Base-by-base conservation (phyloP, 2,888 invertebrate genomes). In the Dichetophora obliterata region DNA sequence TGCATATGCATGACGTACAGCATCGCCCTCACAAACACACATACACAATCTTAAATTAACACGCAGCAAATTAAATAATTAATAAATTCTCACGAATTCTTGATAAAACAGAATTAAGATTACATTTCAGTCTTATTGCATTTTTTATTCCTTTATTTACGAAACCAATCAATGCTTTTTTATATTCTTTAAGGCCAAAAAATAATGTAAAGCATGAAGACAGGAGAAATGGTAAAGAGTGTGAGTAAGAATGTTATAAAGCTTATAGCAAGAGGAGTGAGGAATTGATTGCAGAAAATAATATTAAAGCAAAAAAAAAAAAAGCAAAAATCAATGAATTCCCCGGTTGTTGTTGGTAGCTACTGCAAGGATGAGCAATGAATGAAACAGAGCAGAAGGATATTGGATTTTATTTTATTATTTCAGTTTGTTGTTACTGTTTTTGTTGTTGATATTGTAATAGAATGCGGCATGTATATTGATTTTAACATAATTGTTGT, bases 31-130 rank as follows among this genome's bases (percentile, higher is more conserved):
- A 43, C 14, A 14, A 11, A 11, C 43, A 43, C 43, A 43, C 43
- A 8, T 8, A 37, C 1, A 37, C 37, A 43, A 43, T 43, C 3
- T 43, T 43, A 43, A 43, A 43, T 43, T 43, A 43, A 43, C 43
- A 43, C 43, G 43, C 43, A 43, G 43, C 43, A 43, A 68, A 24
- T 24, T 27, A 68, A 68, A 68, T 27, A 63, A 63, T 24, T 68
- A 68, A 68, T 68, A 27, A 68, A 68, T 50, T 68, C 27, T 50
- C 16, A 16, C 14, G 31, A 22, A 22, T 5, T 22, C 54, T 19
- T 22, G 54, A n/a, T 22, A 9, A 5, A 54, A 22, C 54, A 22
- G 54, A 19, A 54, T 54, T n/a, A 19, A 54, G 19, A 54, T 22
- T n/a, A 43, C 8, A 54, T 54, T 54, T 54, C 19, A 54, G 22